Percentiles rank a stretch among this genome's conserved stretches.
phyloP scores from a whole-genome alignment of 2,797 vertebrate genomes.

The Craterocephalus amniculus region DNA sequence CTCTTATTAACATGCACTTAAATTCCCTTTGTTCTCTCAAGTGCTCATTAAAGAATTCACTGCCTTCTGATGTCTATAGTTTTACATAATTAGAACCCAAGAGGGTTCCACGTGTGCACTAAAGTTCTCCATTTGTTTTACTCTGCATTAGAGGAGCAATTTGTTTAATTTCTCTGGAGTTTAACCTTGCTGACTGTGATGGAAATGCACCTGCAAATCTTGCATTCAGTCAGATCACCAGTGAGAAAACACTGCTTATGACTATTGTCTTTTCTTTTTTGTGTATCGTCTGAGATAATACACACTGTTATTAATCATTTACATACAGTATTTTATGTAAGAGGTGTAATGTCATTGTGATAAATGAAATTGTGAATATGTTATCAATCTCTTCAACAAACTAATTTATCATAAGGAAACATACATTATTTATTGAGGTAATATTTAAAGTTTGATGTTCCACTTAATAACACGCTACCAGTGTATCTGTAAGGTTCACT shows the following conservation, averaged over 20 bases:
- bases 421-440: background rate
- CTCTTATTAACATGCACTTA: conserved; percentile 87
- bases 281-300: conserved; percentile 18
- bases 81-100: conserved; percentile 89
- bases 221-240: conserved; percentile 66
- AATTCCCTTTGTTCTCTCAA: conserved; percentile 88
- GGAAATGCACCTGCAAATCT: conserved; percentile 81
- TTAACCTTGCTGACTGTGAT: conserved; percentile 86
- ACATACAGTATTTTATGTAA: background rate
- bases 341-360: background rate
- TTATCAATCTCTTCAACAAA: background rate
- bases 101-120: conserved; percentile 82
- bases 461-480: conserved; percentile 1
- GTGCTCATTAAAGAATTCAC: conserved; percentile 87
- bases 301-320: background rate
- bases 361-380: conserved; percentile 1
- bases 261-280: conserved; percentile 19
- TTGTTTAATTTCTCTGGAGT: conserved; percentile 90
- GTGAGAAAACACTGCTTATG: conserved; percentile 54
- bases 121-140: conserved; percentile 88
- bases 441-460: conserved; percentile 10
- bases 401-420: conserved; percentile 10
- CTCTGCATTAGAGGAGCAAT: conserved; percentile 86
- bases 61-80: conserved; percentile 86
- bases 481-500: background rate